phyloP scores from a whole-genome alignment of 1,140 invertebrate genomes.

The Amphibalanus amphitrite region DNA sequence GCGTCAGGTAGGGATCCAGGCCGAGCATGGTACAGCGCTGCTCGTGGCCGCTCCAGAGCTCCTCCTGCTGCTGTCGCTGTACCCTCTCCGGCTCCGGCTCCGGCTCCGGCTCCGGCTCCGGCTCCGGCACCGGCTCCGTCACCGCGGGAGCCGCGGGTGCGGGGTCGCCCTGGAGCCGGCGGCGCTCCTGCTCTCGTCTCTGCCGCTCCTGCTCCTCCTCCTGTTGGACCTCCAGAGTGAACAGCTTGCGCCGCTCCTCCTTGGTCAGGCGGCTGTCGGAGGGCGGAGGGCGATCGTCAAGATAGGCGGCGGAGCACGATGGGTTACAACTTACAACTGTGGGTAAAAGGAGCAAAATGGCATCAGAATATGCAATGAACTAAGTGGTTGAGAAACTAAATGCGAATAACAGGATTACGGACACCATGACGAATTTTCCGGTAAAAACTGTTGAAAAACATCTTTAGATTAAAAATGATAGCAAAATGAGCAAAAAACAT shows the following conservation, averaged over 20 bases:
- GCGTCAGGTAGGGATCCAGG: conserved; percentile 20
- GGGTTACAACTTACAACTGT: no score
- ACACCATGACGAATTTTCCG: no score
- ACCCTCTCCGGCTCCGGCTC: conserved; percentile 28
- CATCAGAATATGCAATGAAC: no score
- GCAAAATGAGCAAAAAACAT: no score
- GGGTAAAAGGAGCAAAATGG: no score
- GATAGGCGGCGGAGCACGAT: background rate
- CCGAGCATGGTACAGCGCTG: conserved; percentile 27
- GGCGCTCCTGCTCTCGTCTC: conserved; percentile 2
- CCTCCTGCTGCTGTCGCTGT: conserved; percentile 38
- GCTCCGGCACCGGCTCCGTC: background rate
- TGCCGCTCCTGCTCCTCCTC: conserved; percentile 25
- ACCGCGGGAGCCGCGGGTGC: conserved; percentile 4
- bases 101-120: background rate
- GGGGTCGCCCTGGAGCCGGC: conserved; percentile 9
- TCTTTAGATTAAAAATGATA: no score
- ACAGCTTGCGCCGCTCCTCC: conserved; percentile 50
- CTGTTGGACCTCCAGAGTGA: conserved; percentile 47
- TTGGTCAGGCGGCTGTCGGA: conserved; percentile 23
- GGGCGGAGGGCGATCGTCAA: background rate
- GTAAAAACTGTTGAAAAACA: no score
- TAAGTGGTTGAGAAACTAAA: no score
- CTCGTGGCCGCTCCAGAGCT: conserved; percentile 43
- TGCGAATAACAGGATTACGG: no score